Conservation (phyloP, 2,797 vertebrate species). For the Clarias platycephalus region DNA sequence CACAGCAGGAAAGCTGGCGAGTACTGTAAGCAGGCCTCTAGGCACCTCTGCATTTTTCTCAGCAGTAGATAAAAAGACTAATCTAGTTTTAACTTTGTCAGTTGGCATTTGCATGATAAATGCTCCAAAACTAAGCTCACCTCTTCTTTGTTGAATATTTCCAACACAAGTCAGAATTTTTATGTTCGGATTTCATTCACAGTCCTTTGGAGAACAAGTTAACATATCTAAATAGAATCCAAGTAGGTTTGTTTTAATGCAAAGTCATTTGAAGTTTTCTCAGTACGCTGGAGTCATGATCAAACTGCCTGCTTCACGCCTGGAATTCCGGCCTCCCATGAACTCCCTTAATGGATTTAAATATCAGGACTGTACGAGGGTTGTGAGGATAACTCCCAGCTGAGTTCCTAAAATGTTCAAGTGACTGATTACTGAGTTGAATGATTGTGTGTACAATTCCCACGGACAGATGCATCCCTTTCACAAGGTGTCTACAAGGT, state of each 20-base stretch:
- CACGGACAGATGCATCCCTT: no score
- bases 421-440: no score
- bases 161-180: not conserved
- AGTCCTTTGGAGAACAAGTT: not conserved
- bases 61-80: slow-evolving; percentile 14
- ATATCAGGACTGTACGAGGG: no score
- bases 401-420: no score
- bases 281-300: no score
- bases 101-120: slow-evolving; percentile 24
- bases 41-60: not conserved
- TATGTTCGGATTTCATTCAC: not conserved
- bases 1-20: not conserved
- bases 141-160: slow-evolving; percentile 15
- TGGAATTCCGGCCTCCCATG: no score
- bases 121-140: slow-evolving; percentile 6
- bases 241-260: not conserved
- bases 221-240: not conserved
- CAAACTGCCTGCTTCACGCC: no score
- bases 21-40: slow-evolving; percentile 2
- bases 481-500: no score
- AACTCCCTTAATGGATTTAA: no score
- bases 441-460: no score
- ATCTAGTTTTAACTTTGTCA: slow-evolving; percentile 25
- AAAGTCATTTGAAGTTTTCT: not conserved
- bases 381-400: no score